Evolutionary conservation across 2,113 vertebrate genomes (phyloP), one percentile per base, ranked within the genome.

Genomic region (Naja naja): DNA sequence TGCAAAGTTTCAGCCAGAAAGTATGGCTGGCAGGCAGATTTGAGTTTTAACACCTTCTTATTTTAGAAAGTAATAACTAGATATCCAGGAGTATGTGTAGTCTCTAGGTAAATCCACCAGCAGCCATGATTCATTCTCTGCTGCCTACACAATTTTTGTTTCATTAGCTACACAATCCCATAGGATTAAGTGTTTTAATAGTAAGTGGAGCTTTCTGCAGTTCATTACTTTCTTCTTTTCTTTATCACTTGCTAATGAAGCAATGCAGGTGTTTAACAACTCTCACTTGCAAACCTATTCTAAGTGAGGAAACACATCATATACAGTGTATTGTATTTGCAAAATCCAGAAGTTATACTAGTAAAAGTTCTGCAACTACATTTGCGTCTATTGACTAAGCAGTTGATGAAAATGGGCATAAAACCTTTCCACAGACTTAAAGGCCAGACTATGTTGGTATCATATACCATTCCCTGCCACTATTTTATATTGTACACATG

Each of bases 41-140:
- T 92, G 69, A 85, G 43, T 22, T 89, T 23, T 43, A 52, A 25
- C 54, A 60, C 7, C 30, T 85, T 85, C 27, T 93, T 58, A 85
- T 60, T 93, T 93, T 85, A 93, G 88, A 89, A 85, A 86, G 53
- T n/a, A 81, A 89, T 47, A 45, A 92, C 45, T n/a, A 85, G 54
- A 39, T 86, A 54, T 93, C 43, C 53, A 85, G 53, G 43, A 85
- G 53, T 89, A 14, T 53, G 86, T 34, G n/a, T 90, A 89, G 69
- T 89, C 69, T 25, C 92, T 89, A 91, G 56, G 90, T 93, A 74
- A 52, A 91, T 1, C 30, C 1, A 8, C 69, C 43, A 69, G 60
- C 81, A 27, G 16, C 93, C 25, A 43, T 52, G 54, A 93, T 93
- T 90, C 53, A 88, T 90, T 74, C 60, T 64, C 56, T 90, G 81